A percentile compares a stretch with the other conserved stretches of the same genome.
These are phyloP conservation scores for Bufotes viridis DNA, from an alignment of 2,797 vertebrate genomes.

Conservation along the genomic window DNA sequence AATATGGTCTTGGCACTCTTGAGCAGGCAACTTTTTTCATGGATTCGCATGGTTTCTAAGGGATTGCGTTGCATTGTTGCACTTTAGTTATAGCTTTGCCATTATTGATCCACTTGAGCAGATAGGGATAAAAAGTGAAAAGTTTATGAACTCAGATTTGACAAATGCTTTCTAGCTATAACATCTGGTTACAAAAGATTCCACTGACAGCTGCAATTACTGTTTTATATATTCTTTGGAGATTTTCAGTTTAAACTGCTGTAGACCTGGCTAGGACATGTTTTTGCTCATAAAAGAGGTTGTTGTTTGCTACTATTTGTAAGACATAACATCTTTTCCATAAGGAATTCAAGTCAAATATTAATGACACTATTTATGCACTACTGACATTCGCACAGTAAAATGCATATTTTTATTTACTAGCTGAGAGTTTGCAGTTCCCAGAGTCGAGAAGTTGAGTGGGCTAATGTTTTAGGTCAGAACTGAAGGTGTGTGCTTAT, in stretches of 20 bases:
- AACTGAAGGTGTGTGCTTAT: background rate
- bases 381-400: conserved; percentile 2
- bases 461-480: background rate
- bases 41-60: background rate
- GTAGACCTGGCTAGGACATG: conserved; percentile 67
- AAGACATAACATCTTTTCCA: conserved; percentile 64
- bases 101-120: conserved; percentile 39
- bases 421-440: background rate
- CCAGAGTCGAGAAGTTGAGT: background rate
- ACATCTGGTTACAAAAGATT: conserved; percentile 73
- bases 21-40: background rate
- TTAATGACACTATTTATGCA: conserved; percentile 11
- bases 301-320: conserved; percentile 66
- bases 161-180: conserved; percentile 68
- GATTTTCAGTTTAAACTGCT: conserved; percentile 72
- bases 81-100: background rate
- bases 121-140: conserved; percentile 59
- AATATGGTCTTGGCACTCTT: background rate
- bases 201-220: conserved; percentile 69
- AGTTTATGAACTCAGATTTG: conserved; percentile 68
- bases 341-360: conserved; percentile 61
- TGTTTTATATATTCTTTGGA: conserved; percentile 57
- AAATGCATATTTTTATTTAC: background rate
- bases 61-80: background rate
- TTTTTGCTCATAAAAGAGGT: conserved; percentile 55